Percentiles rank a stretch among this genome's conserved stretches.
These are phyloP conservation scores for Hydra vulgaris DNA, from an alignment of 30 jellyfish, hydroid and myxozoan genomes.

Conservation along the genomic window DNA sequence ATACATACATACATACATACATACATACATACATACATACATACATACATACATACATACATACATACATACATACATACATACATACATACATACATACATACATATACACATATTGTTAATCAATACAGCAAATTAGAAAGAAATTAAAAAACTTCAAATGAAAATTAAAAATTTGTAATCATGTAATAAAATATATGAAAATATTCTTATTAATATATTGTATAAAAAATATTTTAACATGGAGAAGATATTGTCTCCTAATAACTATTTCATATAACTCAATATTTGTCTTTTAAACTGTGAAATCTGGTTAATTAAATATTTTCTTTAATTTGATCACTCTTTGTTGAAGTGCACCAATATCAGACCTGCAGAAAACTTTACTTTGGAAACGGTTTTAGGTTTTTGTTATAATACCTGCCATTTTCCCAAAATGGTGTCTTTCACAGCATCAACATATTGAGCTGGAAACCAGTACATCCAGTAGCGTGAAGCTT, in stretches of 20 bases:
- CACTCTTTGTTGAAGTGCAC: not conserved
- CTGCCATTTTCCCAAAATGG: conserved; percentile 91
- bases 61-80: not conserved
- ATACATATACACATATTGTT: not conserved
- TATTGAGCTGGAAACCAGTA: conserved; percentile 99
- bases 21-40: not conserved
- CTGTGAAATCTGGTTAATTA: not conserved
- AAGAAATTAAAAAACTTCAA: not conserved
- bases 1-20: conserved; percentile 4
- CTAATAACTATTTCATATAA: not conserved
- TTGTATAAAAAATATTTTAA: too few relatives aligned
- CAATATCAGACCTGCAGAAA: not conserved
- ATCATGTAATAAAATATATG: too few relatives aligned
- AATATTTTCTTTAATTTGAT: not conserved
- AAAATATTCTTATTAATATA: too few relatives aligned
- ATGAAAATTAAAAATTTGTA: too few relatives aligned
- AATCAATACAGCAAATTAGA: not conserved
- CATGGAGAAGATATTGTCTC: not conserved
- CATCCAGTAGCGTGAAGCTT: conserved; percentile 90
- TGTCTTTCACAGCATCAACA: conserved; percentile 75
- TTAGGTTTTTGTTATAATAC: not conserved
- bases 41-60: not conserved
- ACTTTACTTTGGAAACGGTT: not conserved
- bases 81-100: not conserved
- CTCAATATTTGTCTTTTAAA: not conserved